Conservation (phyloP, 2,113 vertebrate genomes). For the Thinocorus orbignyianus region DNA sequence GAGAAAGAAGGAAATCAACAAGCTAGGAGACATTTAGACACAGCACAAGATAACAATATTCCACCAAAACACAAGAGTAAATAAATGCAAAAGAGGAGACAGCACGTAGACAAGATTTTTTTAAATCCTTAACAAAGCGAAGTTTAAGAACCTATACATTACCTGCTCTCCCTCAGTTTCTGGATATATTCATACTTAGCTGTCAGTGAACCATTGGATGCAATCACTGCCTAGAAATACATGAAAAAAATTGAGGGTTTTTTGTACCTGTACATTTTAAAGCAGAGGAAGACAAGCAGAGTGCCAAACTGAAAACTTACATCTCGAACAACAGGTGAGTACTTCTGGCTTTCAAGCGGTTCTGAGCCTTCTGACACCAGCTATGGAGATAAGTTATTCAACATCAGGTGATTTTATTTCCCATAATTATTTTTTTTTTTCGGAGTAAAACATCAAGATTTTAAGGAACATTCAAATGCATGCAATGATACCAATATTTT, state of each 20-base stretch:
- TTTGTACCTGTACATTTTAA: neutral
- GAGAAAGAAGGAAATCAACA: neutral
- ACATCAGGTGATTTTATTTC: neutral
- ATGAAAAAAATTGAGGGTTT: neutral
- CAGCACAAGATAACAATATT: neutral
- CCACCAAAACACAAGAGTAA: neutral
- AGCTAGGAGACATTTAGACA: neutral
- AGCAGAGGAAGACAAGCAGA: neutral
- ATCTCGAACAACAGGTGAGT: slow-evolving; percentile 89
- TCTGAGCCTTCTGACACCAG: slow-evolving; percentile 88
- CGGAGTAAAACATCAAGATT: neutral
- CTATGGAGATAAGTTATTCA: slow-evolving; percentile 70
- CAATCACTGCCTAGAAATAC: slow-evolving; percentile 89
- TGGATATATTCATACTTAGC: slow-evolving; percentile 96
- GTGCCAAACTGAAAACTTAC: slow-evolving; percentile 77
- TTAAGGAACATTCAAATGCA: neutral
- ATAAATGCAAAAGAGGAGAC: neutral
- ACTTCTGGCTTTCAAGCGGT: slow-evolving; percentile 86
- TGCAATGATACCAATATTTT: neutral
- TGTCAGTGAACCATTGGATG: slow-evolving; percentile 91
- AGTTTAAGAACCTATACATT: slow-evolving; percentile 33
- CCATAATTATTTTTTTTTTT: neutral
- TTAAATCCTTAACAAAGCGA: neutral
- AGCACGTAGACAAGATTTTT: neutral
- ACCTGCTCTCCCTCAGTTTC: slow-evolving; percentile 90